Conservation (phyloP, 1,140 invertebrate species). For the Pentalonia nigronervosa region DNA sequence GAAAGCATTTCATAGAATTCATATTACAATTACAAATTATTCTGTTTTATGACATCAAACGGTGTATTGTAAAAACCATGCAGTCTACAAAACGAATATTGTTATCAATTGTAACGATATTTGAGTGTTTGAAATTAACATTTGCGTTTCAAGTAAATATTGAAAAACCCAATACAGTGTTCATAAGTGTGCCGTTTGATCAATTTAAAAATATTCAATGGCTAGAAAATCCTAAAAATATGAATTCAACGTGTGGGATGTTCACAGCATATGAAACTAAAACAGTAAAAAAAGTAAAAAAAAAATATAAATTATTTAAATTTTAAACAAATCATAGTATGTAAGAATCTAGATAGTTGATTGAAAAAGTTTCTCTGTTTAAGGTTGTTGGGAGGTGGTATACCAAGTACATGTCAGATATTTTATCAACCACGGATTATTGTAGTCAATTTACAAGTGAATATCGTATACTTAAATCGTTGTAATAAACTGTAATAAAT, state of each 20-base stretch:
- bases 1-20: not conserved
- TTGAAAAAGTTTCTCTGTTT: not conserved
- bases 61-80: not conserved
- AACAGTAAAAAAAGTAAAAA: not conserved
- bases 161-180: not conserved
- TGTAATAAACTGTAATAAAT: not conserved
- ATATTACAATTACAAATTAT: not conserved
- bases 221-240: not conserved
- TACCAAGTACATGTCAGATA: not conserved
- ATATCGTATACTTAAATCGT: not conserved
- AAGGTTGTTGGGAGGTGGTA: not conserved
- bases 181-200: not conserved
- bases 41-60: not conserved
- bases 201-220: not conserved
- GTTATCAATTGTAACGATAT: not conserved
- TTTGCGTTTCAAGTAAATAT: not conserved
- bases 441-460: slow-evolving; percentile 43
- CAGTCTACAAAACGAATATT: not conserved
- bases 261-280: not conserved
- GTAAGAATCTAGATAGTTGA: not conserved
- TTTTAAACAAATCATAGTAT: not conserved
- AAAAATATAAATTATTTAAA: not conserved
- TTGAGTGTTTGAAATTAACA: not conserved
- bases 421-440: not conserved
- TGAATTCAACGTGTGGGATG: not conserved